Evolutionary conservation across 2,888 invertebrate species (phyloP), one percentile per base, ranked within the genome.

Genomic region (Nomada flava): DNA sequence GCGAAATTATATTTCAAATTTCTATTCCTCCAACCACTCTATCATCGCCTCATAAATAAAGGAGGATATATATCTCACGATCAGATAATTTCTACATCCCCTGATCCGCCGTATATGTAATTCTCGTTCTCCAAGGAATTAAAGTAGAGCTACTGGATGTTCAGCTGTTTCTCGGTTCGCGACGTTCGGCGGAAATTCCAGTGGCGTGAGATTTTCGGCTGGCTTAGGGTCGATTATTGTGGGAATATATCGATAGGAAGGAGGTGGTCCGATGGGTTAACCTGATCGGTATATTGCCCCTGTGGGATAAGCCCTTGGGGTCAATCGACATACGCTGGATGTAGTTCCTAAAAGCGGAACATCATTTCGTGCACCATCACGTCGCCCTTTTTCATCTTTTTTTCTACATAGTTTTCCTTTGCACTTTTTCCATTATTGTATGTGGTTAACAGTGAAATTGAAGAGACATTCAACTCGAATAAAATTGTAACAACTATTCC

Each of bases 211-310:
- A 80, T 80, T 76, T 85, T 60, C 73, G 64, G 44, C 52, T 47
- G 77, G 73, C 64, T 86, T 71, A 72, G 62, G 69, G 76, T 79
- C 83, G 86, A 81, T 86, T 81, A 86, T 83, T 83, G 80, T 59
- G 65, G 79, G 69, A 79, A 80, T 78, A 78, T 83, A 78, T 86
- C 72, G 79, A 65, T 67, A 52, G 73, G 23, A 78, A 69, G 71
- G 44, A 44, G 70, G 42, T 52, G 85, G 71, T 71, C 64, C 47
- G 53, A 65, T 57, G 65, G 79, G 65, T 73, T 67, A 77, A 75
- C 67, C 74, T 69, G 77, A 78, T 76, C 80, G 83, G 83, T 86
- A 86, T 81, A 86, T 81, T 57, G 86, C 62, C 81, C 80, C 86
- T 79, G 74, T 50, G 78, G 80, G 86, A 81, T 71, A 74, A 23